Base-by-base conservation (phyloP, 1,140 invertebrate species). In the Trialeurodes vaporariorum region DNA sequence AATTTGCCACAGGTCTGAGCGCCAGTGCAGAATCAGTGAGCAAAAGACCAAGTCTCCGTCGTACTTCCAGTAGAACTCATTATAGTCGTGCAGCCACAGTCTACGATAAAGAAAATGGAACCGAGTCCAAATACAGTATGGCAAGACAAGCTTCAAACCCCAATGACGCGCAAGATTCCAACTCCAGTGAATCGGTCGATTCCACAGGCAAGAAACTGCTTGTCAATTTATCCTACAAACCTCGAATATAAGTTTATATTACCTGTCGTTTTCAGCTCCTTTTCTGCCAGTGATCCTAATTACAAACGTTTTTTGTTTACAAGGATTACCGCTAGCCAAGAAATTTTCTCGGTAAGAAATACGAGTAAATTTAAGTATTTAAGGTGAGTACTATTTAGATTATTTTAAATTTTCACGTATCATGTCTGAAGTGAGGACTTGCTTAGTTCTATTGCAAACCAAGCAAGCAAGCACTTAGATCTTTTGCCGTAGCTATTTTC, bases 21-120 rank as follows among this genome's bases (percentile, higher is more conserved):
- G 82, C 84, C 59, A 88, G 86, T 75, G 85, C 85, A 23, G 86
- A 87, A 74, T 87, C 85, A 21, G 81, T 87, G 61, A 82, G 84
- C 71, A 86, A 86, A 71, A 81, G 84, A 70, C 82, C 82, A 64
- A 83, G 85, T 75, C 73, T 87, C 2, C 80, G 85, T 13, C 79
- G 87, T 66, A 82, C 81, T 9, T 86, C 85, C 21, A 85, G 84
- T 22, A 83, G 86, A 71, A 70, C 70, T n/a, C 27, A 68, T 22
- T 67, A 71, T 25, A 69, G 87, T 67, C 81, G 87, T 25, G 85
- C 85, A 12, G 87, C 86, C 11, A 84, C 86, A 66, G 82, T 84
- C 25, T 79, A 87, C 25, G 86, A 88, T 74, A 89, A 87, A 75
- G 85, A 87, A 71, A 87, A 87, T 69, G 83, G 83, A 21, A 77